Evolutionary conservation across 1,140 invertebrate species (phyloP), one percentile per base, ranked within the genome.

Genomic region (Drosophila kepulauana): DNA sequence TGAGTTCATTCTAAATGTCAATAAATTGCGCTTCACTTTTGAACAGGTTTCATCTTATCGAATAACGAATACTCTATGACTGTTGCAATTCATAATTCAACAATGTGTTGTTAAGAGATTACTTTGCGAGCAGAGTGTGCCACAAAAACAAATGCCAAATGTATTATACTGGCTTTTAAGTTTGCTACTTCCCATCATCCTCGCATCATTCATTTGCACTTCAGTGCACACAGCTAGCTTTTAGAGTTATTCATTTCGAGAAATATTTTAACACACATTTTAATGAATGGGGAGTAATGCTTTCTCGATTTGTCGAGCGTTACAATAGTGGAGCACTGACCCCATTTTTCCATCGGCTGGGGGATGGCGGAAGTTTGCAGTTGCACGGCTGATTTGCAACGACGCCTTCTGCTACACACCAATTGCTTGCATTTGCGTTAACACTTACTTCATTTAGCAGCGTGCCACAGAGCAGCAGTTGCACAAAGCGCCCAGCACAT

Each of bases 371-470:
- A 43, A 43, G 41, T 43, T 43, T 63, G 48, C 54, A 45, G 35
- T 51, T 78, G 80, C 45, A 69, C 58, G 82, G 74, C 49, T 81
- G 74, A 81, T 78, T 81, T 81, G 79, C 61, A 67, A 71, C 77
- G 69, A 62, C 69, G 62, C 74, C 65, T 85, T 80, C 66, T 81
- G 74, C 75, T 43, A 68, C 74, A 86, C 61, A 25, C 64, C 75
- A 86, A 81, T 88, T 87, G 84, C 88, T 82, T 87, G 84, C 82
- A 82, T 88, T 88, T 87, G 84, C 85, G 73, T 77, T 80, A 82
- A 89, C 85, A 88, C 85, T 89, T 82, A 84, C 85, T 88, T 88
- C 84, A 89, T 88, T 88, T 88, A 75, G 78, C 84, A 74, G 66
- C 68, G 65, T 5, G 16, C 45, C n/a, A 45, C 66, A 64, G 49